These are phyloP conservation scores for Muscicapa comitata DNA, from an alignment of 2,797 vertebrate genomes.

Conservation along the genomic window DNA sequence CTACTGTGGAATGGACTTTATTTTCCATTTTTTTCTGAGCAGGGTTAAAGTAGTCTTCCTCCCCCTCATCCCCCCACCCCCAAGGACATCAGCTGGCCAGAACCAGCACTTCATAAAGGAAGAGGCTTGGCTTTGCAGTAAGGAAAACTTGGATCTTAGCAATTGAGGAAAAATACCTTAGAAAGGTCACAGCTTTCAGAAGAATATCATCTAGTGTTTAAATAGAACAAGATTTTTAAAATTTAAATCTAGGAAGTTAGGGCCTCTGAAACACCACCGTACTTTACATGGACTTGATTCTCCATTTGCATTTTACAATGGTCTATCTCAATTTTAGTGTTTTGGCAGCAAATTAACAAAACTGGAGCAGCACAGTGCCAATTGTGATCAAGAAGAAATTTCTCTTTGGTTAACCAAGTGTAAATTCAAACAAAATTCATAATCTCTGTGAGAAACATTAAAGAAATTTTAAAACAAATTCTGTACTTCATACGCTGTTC, in stretches of 20 bases:
- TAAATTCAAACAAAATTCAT: neutral
- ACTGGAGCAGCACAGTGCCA: neutral
- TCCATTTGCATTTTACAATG: neutral
- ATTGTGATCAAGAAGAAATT: neutral
- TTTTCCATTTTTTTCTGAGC: neutral
- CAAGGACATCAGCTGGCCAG: neutral
- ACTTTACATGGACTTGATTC: neutral
- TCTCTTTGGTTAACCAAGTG: neutral
- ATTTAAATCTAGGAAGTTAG: neutral
- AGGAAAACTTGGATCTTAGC: neutral
- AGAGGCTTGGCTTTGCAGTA: neutral
- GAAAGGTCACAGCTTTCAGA: neutral
- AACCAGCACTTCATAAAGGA: neutral
- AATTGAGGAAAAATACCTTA: neutral
- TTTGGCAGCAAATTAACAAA: neutral
- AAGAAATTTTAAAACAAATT: neutral
- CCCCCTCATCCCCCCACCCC: neutral
- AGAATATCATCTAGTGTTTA: neutral
- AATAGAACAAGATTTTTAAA: neutral
- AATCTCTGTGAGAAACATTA: neutral
- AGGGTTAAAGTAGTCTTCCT: neutral
- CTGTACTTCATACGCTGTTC: neutral
- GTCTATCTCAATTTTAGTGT: neutral
- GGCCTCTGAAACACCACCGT: neutral
- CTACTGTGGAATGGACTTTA: neutral